Base-by-base conservation (phyloP, 2,888 invertebrate genomes). In the Chymomyza amoena region DNA sequence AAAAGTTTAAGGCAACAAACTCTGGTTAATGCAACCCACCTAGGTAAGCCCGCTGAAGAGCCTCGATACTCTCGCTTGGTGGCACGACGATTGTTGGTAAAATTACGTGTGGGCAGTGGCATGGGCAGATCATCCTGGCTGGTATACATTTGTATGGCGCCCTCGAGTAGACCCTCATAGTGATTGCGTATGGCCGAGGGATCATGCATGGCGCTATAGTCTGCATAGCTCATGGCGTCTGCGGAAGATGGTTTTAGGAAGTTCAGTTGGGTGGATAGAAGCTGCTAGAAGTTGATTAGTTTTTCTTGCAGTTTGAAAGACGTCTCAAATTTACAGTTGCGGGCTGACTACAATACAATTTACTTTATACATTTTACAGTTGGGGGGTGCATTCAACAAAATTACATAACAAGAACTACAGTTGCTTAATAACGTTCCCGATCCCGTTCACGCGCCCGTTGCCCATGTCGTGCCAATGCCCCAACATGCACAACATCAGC, bases 111-210 rank as follows among this genome's bases (percentile, higher is more conserved):
- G 63, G 89, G 90, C 80, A 89, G 72, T 67, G 91, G 90, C 86
- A 89, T 91, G n/a, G 90, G 89, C 66, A 91, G 77, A 72, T 90
- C 90, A 50, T 91, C 90, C 69, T 91, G 91, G 76, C 90, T 90
- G 76, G 91, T 87, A 74, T 92, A 92, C 87, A 92, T 87, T 87
- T 92, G 91, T 64, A 92, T 89, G 69, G 92, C 92, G 45, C 92
- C 91, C 78, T 92, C 92, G 13, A 92, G 80, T n/a, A 92, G 77
- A 16, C 90, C 92, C 76, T 92, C 91, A 67, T 90, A 92, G 64
- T 92, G 90, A 72, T 89, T 91, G 66, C 91, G 87, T 69, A 90
- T 91, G 64, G 88, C 87, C 68, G 89, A 90, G 57, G 92, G 91
- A 88, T 92, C 91, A 67, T 89, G 89, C 61, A 90, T 75, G 25